These are phyloP conservation scores for Varanus komodoensis DNA, from an alignment of 2,113 vertebrate genomes.

Conservation along the genomic window DNA sequence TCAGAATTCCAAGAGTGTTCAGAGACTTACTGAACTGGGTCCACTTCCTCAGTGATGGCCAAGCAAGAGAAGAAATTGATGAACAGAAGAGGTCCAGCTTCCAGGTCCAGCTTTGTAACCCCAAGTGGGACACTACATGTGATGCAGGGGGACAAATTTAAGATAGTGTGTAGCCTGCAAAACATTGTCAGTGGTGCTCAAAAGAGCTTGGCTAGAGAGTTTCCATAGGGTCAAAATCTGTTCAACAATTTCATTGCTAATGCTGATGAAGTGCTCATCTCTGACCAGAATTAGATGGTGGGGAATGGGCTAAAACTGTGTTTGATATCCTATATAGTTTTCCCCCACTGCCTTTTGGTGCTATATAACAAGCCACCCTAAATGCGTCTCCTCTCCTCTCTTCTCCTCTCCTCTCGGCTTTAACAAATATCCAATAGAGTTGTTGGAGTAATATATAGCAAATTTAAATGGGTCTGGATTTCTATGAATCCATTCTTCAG, in stretches of 20 bases:
- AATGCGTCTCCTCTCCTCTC: too few relatives aligned
- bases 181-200: neutral
- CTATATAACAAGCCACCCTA: neutral
- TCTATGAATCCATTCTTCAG: too few relatives aligned
- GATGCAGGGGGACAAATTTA: neutral
- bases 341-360: neutral
- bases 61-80: too few relatives aligned
- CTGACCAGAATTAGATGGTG: neutral
- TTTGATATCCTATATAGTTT: neutral
- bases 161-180: neutral
- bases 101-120: too few relatives aligned
- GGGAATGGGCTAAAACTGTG: neutral
- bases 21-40: too few relatives aligned
- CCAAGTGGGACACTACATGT: neutral
- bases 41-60: too few relatives aligned
- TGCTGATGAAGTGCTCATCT: neutral
- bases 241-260: neutral
- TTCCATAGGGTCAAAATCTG: neutral
- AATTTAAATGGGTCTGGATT: too few relatives aligned
- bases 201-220: neutral
- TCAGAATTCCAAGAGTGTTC: too few relatives aligned
- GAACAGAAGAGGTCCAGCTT: too few relatives aligned
- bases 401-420: too few relatives aligned
- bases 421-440: too few relatives aligned
- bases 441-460: too few relatives aligned